Base-by-base conservation (phyloP, 2,888 invertebrate species). In the Dicyrtoma fusca region DNA sequence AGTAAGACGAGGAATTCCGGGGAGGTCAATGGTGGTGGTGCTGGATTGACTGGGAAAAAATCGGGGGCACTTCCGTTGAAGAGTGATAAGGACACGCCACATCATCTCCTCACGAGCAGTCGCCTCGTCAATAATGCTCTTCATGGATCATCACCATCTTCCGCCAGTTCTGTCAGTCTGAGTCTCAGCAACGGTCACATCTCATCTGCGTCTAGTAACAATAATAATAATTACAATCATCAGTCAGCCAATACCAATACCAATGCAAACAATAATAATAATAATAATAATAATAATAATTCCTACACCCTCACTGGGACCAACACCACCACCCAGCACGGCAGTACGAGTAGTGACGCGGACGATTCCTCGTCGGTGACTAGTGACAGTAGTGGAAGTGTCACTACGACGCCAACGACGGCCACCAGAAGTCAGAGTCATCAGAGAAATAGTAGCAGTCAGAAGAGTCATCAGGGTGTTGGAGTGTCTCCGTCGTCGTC, bases 31-130 rank as follows among this genome's bases (percentile, higher is more conserved):
- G 45, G 8, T 62, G 26, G 42, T 42, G 25, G 6, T 26, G 5
- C 34, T 42, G 26, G 17, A 8, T n/a, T n/a, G n/a, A 65, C 21
- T 11, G 34, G 66, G 14, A 68, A 68, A 57, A 68, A 68, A 68
- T 11, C 19, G 26, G 42, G 21, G 57, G 44, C 57, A 68, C 68
- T 42, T 68, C 68, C 68, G 66, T 66, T 66, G 26, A 51, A 42
- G 42, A 42, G 66, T 53, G 66, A 53, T 66, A 53, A 66, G 53
- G 53, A 66, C 25, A 17, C 14, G 4, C 47, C 19, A 44, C 53
- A 53, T 8, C 34, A 34, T 23, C 21, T 47, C 25, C 42, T 13
- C 63, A 64, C n/a, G n/a, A 25, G 19, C 14, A 23, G 14, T 57
- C 68, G 68, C 10, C 19, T 25, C 25, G 57, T 57, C 14, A 57